Conservation (phyloP, 2,888 invertebrate genomes). For the Phyllotreta striolata region DNA sequence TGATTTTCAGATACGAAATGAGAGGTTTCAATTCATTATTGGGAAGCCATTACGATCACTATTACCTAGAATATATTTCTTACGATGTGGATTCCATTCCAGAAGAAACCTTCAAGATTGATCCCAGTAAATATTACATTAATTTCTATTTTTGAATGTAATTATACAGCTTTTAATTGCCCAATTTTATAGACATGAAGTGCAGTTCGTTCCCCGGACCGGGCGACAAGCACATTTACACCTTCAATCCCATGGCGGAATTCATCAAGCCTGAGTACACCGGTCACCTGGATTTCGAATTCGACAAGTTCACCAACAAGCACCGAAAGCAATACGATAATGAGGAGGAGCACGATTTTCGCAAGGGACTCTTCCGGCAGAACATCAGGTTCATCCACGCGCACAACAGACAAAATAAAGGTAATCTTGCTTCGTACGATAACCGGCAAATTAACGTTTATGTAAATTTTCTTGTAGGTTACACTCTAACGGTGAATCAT, state of each 20-base stretch:
- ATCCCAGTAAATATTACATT: constrained; percentile 63
- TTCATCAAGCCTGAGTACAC: constrained; percentile 78
- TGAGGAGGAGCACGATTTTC: constrained; percentile 71
- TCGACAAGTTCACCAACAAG: constrained; percentile 75
- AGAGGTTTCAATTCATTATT: constrained; percentile 88
- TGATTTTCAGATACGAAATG: constrained; percentile 80
- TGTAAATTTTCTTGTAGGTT: constrained; percentile 62
- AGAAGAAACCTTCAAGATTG: constrained; percentile 73
- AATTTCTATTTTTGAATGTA: too few relatives aligned
- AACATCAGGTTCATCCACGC: constrained; percentile 74
- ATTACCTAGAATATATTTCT: constrained; percentile 82
- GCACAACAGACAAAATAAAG: constrained; percentile 55
- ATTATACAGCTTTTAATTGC: constrained; percentile 10
- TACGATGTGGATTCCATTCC: constrained; percentile 73
- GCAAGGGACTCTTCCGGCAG: constrained; percentile 84
- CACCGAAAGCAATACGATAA: constrained; percentile 75
- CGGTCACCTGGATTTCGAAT: constrained; percentile 77
- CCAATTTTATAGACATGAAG: constrained; percentile 65
- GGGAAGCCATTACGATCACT: constrained; percentile 97
- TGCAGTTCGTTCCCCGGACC: constrained; percentile 89
- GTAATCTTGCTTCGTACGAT: constrained; percentile 37
- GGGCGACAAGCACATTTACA: constrained; percentile 75
- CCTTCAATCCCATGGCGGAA: constrained; percentile 94
- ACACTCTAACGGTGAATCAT: constrained; percentile 83
- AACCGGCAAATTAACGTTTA: neutral